Conservation (phyloP, 2,888 invertebrate species). For the Drosophila anceps region DNA sequence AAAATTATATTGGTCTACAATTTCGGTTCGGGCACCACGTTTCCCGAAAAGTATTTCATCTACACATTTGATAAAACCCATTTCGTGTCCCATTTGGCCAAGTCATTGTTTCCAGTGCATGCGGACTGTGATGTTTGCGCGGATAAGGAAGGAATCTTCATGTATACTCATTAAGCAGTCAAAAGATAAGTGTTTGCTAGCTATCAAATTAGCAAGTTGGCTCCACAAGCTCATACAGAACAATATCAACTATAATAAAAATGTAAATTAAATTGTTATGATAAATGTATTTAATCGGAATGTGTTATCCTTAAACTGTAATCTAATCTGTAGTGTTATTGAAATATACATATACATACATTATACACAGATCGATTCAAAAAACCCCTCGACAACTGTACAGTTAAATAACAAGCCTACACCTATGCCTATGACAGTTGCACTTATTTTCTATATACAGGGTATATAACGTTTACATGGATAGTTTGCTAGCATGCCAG, state of each 20-base stretch:
- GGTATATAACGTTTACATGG: conserved; percentile 39
- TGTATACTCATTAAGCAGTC: neutral
- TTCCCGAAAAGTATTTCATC: conserved; percentile 76
- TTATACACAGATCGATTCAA: conserved; percentile 37
- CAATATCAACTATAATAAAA: neutral
- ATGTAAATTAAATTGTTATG: conserved; percentile 13
- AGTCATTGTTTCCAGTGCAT: conserved; percentile 43
- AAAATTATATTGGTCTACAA: conserved; percentile 76
- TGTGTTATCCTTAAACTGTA: conserved; percentile 47
- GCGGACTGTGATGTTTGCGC: neutral
- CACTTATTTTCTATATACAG: conserved; percentile 54
- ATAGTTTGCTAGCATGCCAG: conserved; percentile 22
- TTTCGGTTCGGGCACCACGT: conserved; percentile 43
- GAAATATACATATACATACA: conserved; percentile 50
- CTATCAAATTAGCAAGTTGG: neutral
- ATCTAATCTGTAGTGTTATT: conserved; percentile 28
- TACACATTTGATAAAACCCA: conserved; percentile 65
- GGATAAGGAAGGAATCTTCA: neutral
- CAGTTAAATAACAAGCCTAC: conserved; percentile 44
- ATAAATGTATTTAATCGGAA: conserved; percentile 56
- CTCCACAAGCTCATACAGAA: too few relatives aligned
- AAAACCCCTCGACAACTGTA: conserved; percentile 29
- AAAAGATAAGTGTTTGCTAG: neutral
- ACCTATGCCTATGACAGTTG: conserved; percentile 42
- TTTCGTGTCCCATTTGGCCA: conserved; percentile 62